phyloP scores from a whole-genome alignment of 2,888 invertebrate species.

The Drosophila ochracea region DNA sequence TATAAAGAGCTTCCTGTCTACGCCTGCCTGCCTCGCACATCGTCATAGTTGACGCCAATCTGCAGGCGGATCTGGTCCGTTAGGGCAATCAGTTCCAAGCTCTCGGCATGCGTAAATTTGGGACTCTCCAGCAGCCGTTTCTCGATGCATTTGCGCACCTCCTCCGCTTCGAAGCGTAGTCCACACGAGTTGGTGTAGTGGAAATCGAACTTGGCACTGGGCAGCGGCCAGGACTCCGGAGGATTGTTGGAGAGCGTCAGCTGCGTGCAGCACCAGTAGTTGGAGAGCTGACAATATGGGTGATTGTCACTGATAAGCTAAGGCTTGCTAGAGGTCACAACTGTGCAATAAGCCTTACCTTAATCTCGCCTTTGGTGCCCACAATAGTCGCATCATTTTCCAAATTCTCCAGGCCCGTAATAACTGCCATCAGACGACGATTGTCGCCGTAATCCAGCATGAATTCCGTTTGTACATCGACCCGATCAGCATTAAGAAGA shows the following conservation, averaged over 20 bases:
- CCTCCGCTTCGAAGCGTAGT: slow-evolving; percentile 90
- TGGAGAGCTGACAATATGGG: slow-evolving; percentile 85
- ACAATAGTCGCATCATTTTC: slow-evolving; percentile 82
- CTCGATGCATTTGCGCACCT: slow-evolving; percentile 89
- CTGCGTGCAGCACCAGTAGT: slow-evolving; percentile 80
- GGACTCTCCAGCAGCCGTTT: slow-evolving; percentile 89
- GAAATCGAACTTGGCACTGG: slow-evolving; percentile 86
- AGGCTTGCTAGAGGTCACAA: not conserved
- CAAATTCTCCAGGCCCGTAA: slow-evolving; percentile 70
- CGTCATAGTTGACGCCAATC: slow-evolving; percentile 87
- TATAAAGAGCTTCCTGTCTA: slow-evolving; percentile 1
- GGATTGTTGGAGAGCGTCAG: slow-evolving; percentile 87
- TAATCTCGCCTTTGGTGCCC: slow-evolving; percentile 84
- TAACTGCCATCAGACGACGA: slow-evolving; percentile 73
- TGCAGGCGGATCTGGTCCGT: slow-evolving; percentile 90
- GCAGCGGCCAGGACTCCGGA: slow-evolving; percentile 88
- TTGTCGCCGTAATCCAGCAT: slow-evolving; percentile 82
- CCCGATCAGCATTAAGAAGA: slow-evolving; percentile 88
- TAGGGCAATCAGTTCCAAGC: slow-evolving; percentile 88
- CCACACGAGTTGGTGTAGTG: slow-evolving; percentile 90
- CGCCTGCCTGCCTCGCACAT: slow-evolving; percentile 27
- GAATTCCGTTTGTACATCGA: slow-evolving; percentile 86
- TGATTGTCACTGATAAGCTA: not conserved
- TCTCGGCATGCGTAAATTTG: slow-evolving; percentile 88
- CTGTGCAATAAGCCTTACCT: slow-evolving; percentile 63